Conservation (phyloP, 2,888 invertebrate species). For the Cheiracanthium punctorium region DNA sequence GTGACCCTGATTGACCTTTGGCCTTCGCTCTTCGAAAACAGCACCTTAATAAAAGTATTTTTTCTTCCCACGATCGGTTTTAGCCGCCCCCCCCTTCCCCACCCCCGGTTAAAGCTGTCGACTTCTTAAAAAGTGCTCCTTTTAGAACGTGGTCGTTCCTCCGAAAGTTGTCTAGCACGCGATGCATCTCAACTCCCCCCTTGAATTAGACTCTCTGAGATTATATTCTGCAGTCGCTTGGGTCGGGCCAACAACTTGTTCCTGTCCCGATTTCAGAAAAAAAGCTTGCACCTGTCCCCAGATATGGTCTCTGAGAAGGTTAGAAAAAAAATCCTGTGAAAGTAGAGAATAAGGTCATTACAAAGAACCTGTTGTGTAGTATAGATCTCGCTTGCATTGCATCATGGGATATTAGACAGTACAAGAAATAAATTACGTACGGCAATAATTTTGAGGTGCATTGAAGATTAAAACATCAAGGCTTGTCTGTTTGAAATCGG, state of each 20-base stretch:
- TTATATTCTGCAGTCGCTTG: background rate
- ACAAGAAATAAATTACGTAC: too few relatives aligned
- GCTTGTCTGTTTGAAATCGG: too few relatives aligned
- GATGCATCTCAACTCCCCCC: background rate
- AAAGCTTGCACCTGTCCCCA: background rate
- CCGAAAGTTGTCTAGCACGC: background rate
- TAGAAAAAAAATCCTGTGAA: background rate
- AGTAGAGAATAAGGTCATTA: constrained; percentile 2
- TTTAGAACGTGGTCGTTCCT: background rate
- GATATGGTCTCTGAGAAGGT: background rate
- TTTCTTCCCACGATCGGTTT: background rate
- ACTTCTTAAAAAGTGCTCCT: background rate
- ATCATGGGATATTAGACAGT: too few relatives aligned
- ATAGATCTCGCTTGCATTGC: too few relatives aligned
- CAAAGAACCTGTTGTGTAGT: background rate
- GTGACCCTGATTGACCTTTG: background rate
- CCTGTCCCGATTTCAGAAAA: background rate
- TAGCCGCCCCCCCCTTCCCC: background rate
- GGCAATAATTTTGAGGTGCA: too few relatives aligned
- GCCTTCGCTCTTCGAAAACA: background rate
- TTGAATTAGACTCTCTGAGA: background rate
- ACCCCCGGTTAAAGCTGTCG: background rate
- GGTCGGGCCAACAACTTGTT: background rate
- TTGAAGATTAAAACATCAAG: too few relatives aligned
- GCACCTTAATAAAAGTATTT: background rate